A percentile compares a stretch with the other conserved stretches of the same genome.
Conservation (phyloP, 2,113 vertebrate species). For the Corvus moneduloides region DNA sequence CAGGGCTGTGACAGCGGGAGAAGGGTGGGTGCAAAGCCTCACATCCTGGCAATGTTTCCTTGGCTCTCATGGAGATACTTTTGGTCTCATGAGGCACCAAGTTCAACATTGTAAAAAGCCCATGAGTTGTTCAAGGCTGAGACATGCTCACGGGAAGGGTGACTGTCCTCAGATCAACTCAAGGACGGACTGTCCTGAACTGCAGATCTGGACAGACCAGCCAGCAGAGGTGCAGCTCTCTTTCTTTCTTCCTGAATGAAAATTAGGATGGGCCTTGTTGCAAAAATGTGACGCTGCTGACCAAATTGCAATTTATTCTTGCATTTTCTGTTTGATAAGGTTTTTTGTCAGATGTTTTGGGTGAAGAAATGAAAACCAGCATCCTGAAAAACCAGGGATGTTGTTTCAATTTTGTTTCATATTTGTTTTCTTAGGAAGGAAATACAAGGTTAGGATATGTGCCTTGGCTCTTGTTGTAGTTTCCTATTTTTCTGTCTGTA, state of each 20-base stretch:
- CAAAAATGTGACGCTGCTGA: background rate
- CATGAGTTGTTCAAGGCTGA: background rate
- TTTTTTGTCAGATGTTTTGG: background rate
- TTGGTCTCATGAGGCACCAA: background rate
- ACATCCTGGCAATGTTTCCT: background rate
- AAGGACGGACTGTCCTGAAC: background rate
- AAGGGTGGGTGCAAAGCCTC: background rate
- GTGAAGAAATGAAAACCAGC: background rate
- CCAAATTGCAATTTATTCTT: background rate
- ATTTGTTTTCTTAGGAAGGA: constrained; percentile 8
- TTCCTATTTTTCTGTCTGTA: background rate
- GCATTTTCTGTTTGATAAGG: background rate
- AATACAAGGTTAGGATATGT: background rate
- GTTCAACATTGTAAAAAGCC: background rate
- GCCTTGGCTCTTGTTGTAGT: background rate
- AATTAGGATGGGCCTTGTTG: background rate
- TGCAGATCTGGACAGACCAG: background rate
- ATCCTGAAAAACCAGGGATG: background rate
- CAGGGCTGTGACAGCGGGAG: background rate
- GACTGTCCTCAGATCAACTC: background rate
- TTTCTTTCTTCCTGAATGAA: background rate
- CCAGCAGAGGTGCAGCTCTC: background rate
- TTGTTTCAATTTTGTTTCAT: background rate
- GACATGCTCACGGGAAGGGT: background rate
- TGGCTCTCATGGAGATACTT: background rate